Evolutionary conservation across 2,797 vertebrate species (phyloP), one percentile per base, ranked within the genome.

Genomic region (Ctenopoma kingsleyae): DNA sequence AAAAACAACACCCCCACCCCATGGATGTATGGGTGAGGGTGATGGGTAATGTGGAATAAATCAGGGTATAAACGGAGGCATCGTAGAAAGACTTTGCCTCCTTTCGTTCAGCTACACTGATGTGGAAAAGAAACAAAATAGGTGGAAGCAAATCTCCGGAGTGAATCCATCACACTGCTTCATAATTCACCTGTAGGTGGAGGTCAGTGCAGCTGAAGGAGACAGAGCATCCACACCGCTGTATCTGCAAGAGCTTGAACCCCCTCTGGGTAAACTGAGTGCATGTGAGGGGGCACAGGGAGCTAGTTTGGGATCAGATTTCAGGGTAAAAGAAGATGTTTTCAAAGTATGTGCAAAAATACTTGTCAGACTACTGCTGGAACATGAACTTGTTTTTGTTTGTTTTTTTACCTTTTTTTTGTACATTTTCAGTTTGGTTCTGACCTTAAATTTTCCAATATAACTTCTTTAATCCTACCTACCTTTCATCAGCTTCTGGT

Each of bases 311-410:
- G 80, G 73, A 55, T 85, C 71, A 66, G 78, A 79, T 74, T 76
- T 66, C 35, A 64, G 73, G 80, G 72, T 47, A 72, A 67, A 78
- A 79, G 73, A 80, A 78, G 82, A 86, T 85, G 84, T 72, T 71
- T 69, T 84, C 64, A 84, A 87, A 81, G 82, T 86, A 90, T 90
- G 92, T 95, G 94, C 92, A 95, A 94, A 94, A 95, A 93, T 93
- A 94, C 86, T 91, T 71, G 79, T 90, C 87, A 80, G 84, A 87
- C 83, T 87, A 91, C 90, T 71, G 85, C 90, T 91, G 88, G 80
- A 89, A 91, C 88, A 91, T 82, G 74, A 81, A 88, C 83, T 71
- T 79, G 25, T 27, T 27, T 27, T 27, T 79, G 25, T 27, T 27
- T 27, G 4, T 74, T 54, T 32, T 32, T 32, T 32, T 32, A 1